A percentile compares a stretch with the other conserved stretches of the same genome.
phyloP scores from a whole-genome alignment of 2,888 invertebrate genomes.

The Seladonia tumulorum region DNA sequence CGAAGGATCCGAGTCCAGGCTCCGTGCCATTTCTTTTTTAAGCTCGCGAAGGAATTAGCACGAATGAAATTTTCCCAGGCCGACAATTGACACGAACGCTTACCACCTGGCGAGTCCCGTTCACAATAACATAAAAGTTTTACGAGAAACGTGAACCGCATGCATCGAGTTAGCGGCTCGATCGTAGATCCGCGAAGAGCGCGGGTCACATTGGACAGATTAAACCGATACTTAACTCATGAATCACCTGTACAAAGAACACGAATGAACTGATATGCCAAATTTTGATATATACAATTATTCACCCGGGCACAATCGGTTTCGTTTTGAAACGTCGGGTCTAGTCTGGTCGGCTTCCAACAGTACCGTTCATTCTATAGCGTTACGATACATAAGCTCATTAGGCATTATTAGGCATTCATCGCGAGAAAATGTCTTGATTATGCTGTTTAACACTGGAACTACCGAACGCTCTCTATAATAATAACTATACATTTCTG shows the following conservation, averaged over 20 bases:
- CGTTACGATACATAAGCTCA: neutral
- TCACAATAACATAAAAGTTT: neutral
- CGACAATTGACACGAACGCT: neutral
- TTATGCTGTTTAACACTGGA: neutral
- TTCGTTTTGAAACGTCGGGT: neutral
- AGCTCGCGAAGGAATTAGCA: neutral
- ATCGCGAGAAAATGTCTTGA: neutral
- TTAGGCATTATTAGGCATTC: neutral
- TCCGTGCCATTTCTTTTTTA: neutral
- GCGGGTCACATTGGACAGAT: neutral
- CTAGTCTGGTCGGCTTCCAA: neutral
- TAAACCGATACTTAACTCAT: neutral
- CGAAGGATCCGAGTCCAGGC: neutral
- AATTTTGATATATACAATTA: slow-evolving; percentile 4
- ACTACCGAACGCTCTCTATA: neutral
- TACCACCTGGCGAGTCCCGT: neutral
- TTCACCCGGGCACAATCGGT: neutral
- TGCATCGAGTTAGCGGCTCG: neutral
- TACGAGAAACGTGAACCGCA: neutral
- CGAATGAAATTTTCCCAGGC: neutral
- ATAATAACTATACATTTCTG: neutral
- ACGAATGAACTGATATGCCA: neutral
- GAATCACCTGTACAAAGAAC: neutral
- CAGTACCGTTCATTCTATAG: neutral
- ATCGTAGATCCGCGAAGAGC: neutral